Percentiles rank a stretch among this genome's conserved stretches.
These are phyloP conservation scores for Acanthurus leucopareius DNA, from an alignment of 2,797 vertebrate species.

Conservation along the genomic window DNA sequence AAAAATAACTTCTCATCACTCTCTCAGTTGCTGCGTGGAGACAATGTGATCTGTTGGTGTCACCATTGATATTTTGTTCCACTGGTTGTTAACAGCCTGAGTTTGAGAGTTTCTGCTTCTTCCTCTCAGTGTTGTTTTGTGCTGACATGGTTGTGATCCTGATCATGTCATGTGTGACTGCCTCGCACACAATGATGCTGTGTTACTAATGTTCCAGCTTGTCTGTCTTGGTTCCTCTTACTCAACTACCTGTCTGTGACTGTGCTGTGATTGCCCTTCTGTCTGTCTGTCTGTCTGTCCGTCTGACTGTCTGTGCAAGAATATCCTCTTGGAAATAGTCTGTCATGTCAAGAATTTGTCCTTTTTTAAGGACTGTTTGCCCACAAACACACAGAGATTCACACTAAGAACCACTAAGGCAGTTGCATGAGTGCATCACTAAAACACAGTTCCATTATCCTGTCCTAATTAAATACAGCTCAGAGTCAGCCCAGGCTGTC, in stretches of 20 bases:
- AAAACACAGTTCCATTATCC: conserved; percentile 67
- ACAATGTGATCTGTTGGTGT: conserved; percentile 2
- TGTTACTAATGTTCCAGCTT: conserved; percentile 45
- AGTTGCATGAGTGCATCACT: conserved; percentile 71
- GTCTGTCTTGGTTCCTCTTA: conserved; percentile 44
- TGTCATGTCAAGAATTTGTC: conserved; percentile 47
- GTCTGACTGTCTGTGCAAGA: conserved; percentile 34
- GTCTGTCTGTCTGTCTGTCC: conserved; percentile 33
- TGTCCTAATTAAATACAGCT: conserved; percentile 71
- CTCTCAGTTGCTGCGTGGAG: conserved; percentile 20
- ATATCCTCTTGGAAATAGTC: conserved; percentile 56
- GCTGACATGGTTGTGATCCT: conserved; percentile 28
- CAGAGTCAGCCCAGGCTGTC: conserved; percentile 53
- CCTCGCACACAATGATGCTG: conserved; percentile 13
- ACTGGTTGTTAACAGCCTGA: not conserved
- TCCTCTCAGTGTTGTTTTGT: conserved; percentile 1
- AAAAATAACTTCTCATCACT: too few species aligned
- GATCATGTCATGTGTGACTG: conserved; percentile 44
- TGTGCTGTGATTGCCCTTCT: conserved; percentile 16
- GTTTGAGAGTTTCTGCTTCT: conserved; percentile 29
- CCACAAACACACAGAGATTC: conserved; percentile 11
- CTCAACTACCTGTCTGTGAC: conserved; percentile 31
- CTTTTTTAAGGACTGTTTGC: conserved; percentile 36
- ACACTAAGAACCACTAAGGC: conserved; percentile 2
- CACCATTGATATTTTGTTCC: not conserved